Base-by-base conservation (phyloP, 1,140 invertebrate species). In the Aphidius ervi region DNA sequence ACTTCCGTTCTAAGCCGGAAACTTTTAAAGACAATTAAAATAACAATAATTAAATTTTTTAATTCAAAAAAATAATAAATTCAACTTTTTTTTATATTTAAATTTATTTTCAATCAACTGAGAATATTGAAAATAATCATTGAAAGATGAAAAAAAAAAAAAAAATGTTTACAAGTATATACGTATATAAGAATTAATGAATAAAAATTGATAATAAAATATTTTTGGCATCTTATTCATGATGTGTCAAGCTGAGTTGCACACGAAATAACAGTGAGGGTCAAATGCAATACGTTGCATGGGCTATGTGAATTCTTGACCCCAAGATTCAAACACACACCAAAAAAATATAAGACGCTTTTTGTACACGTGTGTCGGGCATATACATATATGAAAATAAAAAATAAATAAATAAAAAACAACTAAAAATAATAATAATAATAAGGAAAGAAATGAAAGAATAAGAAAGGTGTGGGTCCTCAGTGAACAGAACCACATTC, bases 1-100 rank as follows among this genome's bases (percentile, higher is more conserved):
- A 70, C 65, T 77, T 77, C 74, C 74, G 73, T 69, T 67, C 59
- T 9, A 40, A 52, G 16, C 46, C 46, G 46, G 46, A 48, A 48
- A 48, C 6, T 48, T 48, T 5, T n/a, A 2, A 6, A 6, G 8
- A 43, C 9, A 7, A 8, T 43, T 3, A 10, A 43, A 43, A 10
- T 8, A 43, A 10, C 5, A 10, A 2, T 5, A 43, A 7, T 43
- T 2, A 43, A 43, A 10, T 2, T 43, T 43, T 3, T 43, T 43
- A 10, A 10, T 10, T 43, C 42, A 43, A 43, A 43, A 4, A 8
- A 7, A 43, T 16, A 16, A 16, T 16, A 16, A 16, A 16, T 16
- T 16, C 16, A 16, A 16, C 16, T 16, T 16, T 16, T 16, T 16
- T 16, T 16, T 16, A 16, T 16, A 16, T 16, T 16, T 16, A 16